These are phyloP conservation scores for Branchellion lobata DNA, from an alignment of 2,888 invertebrate genomes.

Conservation along the genomic window DNA sequence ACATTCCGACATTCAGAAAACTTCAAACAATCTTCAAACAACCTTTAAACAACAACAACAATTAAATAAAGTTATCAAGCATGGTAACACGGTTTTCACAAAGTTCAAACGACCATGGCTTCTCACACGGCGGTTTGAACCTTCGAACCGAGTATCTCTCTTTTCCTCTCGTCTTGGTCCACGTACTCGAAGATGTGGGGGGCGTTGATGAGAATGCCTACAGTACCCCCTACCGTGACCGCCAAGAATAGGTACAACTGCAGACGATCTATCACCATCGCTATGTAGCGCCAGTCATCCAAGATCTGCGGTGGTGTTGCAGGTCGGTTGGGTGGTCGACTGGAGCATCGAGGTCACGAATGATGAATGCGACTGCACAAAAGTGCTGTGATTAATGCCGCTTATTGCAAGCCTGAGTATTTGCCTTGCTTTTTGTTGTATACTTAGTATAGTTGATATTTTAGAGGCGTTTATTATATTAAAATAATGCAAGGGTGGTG, in stretches of 20 bases:
- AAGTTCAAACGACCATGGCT: too few relatives aligned
- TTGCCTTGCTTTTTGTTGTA: too few relatives aligned
- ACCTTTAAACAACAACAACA: too few relatives aligned
- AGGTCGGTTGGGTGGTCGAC: slow-evolving; percentile 87
- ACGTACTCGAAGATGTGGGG: slow-evolving; percentile 96
- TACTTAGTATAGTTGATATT: neutral
- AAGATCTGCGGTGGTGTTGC: slow-evolving; percentile 73
- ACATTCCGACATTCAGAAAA: too few relatives aligned
- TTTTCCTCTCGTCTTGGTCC: slow-evolving; percentile 69
- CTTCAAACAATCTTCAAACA: too few relatives aligned
- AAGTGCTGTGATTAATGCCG: too few relatives aligned
- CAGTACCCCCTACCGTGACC: slow-evolving; percentile 90
- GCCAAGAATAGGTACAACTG: slow-evolving; percentile 93
- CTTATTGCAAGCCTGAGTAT: too few relatives aligned
- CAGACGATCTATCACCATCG: slow-evolving; percentile 94
- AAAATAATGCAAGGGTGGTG: too few relatives aligned
- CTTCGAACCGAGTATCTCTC: slow-evolving; percentile 41
- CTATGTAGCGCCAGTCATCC: slow-evolving; percentile 98
- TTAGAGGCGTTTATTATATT: too few relatives aligned
- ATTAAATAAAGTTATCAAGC: too few relatives aligned
- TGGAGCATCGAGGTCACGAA: slow-evolving; percentile 71
- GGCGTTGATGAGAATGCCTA: slow-evolving; percentile 93
- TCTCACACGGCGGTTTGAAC: too few relatives aligned
- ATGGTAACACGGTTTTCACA: too few relatives aligned
- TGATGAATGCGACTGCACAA: slow-evolving; percentile 96